Base-by-base conservation (phyloP, 2,797 vertebrate genomes). In the Scomberomorus guttatus region DNA sequence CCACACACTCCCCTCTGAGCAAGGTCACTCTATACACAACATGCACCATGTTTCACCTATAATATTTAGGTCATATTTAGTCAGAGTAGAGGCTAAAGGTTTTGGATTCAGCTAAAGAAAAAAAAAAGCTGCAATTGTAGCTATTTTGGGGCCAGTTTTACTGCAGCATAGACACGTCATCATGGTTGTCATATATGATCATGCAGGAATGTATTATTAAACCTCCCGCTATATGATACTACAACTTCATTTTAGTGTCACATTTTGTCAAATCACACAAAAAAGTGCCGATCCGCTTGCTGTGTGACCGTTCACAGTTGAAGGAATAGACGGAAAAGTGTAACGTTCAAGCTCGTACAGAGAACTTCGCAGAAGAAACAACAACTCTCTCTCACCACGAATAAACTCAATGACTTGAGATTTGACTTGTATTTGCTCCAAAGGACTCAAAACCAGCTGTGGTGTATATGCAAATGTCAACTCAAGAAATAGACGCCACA, bases 1-100 rank as follows among this genome's bases (percentile, higher is more conserved):
- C 60, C 44, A 34, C 61, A 25, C 64, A 27, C 67, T 80, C 58
- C 73, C 63, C 78, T 74, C 42, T 17, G 71, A 76, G 79, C 77
- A 73, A 89, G 91, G 92, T 91, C 87, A 87, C 67, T 61, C 24
- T 27, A 52, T 64, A 83, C 71, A 83, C 79, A 46, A 74, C 51
- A 46, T 27, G 37, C 72, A 67, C 25, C 75, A 54, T 82, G n/a
- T 55, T n/a, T 72, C 56, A 86, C 72, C 78, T 75, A 6, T 58
- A 34, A 52, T 50, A 46, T 69, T 27, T 20, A 11, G 25, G 12
- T 13, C 13, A 42, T 37, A 37, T 37, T 17, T 3, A 39, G 44
- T n/a, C 52, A 34, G 63, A 66, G 60, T 22, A 37, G 27, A 60
- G n/a, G 59, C 27, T 27, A 4, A 54, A 24, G 32, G 2, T 8